phyloP scores from a whole-genome alignment of 1,140 invertebrate genomes.

The Zelostemma sp. region DNA sequence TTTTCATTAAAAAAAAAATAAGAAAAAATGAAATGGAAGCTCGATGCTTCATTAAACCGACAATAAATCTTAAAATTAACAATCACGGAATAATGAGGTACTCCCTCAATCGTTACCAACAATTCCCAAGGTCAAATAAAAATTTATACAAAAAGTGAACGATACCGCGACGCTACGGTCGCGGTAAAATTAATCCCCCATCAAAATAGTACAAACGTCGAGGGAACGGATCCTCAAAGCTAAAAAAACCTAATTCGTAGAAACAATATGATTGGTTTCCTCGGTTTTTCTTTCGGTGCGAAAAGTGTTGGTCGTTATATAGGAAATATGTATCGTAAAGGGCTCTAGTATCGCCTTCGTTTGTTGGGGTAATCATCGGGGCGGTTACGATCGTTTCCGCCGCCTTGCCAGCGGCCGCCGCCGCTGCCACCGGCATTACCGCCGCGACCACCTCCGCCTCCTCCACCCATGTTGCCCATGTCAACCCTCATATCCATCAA shows the following conservation, averaged over 20 bases:
- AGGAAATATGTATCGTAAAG: constrained; percentile 8
- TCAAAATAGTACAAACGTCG: too few relatives aligned
- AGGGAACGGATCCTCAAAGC: too few relatives aligned
- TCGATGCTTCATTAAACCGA: too few relatives aligned
- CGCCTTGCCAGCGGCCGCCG: constrained; percentile 37
- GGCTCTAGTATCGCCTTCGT: constrained; percentile 66
- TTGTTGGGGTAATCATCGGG: constrained; percentile 70
- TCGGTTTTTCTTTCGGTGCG: neutral
- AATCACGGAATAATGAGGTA: too few relatives aligned
- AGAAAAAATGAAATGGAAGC: too few relatives aligned
- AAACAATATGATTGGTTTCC: too few relatives aligned
- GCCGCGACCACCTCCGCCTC: constrained; percentile 41
- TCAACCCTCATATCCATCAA: constrained; percentile 71
- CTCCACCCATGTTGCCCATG: constrained; percentile 62
- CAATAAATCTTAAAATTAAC: too few relatives aligned
- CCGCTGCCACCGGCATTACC: constrained; percentile 28
- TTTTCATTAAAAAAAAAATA: too few relatives aligned
- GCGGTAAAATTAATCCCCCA: too few relatives aligned
- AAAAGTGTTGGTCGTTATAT: neutral
- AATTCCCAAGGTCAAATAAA: neutral
- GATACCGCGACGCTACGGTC: too few relatives aligned
- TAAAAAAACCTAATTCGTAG: too few relatives aligned
- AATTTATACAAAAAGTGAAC: constrained; percentile 3
- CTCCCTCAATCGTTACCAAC: too few relatives aligned
- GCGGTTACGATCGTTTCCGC: constrained; percentile 61